Evolutionary conservation across 2,797 vertebrate genomes (phyloP).

Genomic region (Trichosurus vulpecula): DNA sequence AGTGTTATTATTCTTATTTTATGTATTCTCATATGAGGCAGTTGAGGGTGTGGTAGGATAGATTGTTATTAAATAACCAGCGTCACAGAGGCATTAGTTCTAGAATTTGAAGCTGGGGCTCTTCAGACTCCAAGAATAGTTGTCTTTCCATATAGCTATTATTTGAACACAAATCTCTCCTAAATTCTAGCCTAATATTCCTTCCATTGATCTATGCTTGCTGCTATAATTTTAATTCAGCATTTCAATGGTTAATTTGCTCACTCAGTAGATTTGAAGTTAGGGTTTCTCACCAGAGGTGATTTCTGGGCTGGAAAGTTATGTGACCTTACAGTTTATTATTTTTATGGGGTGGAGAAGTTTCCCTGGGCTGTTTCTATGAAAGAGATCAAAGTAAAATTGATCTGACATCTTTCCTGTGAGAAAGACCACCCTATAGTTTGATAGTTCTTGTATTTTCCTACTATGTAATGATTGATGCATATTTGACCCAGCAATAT

Average conservation of each 20-base stretch:
- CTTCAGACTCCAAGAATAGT: not conserved
- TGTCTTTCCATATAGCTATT: not conserved
- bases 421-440: constrained; percentile 77
- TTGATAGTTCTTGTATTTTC: constrained; percentile 76
- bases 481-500: constrained; percentile 35
- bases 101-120: not conserved
- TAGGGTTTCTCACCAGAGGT: constrained; percentile 64
- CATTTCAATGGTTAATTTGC: constrained; percentile 70
- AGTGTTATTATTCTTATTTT: not conserved
- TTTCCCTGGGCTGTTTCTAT: constrained; percentile 79
- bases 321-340: constrained; percentile 80
- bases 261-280: constrained; percentile 45
- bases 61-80: not conserved
- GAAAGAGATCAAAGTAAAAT: constrained; percentile 81
- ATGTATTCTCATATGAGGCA: not conserved
- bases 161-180: not conserved
- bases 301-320: constrained; percentile 75
- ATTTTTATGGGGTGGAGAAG: constrained; percentile 82
- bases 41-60: not conserved
- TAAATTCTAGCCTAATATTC: not conserved
- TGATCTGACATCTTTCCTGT: constrained; percentile 76
- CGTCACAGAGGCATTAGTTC: not conserved
- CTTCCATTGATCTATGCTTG: not conserved
- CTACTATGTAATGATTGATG: constrained; percentile 71
- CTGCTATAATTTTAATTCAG: not conserved